Evolutionary conservation across 2,888 invertebrate species (phyloP).

Genomic region (Lochmaea capreae): DNA sequence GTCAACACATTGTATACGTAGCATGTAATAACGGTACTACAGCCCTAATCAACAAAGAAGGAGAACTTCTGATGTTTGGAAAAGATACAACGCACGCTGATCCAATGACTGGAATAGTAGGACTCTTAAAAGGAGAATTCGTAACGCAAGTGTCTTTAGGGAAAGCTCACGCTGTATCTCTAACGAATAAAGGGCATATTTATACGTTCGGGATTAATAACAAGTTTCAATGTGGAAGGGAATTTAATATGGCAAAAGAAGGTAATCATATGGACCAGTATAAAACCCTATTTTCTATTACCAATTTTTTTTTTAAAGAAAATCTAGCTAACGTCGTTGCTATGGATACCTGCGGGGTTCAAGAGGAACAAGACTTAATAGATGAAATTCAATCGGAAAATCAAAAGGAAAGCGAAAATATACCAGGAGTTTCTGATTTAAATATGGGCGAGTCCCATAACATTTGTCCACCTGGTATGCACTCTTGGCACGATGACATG

Average conservation of each 20-base stretch:
- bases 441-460: constrained; percentile 58
- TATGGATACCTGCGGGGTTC: constrained; percentile 70
- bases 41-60: constrained; percentile 90
- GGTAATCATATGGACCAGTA: constrained; percentile 58
- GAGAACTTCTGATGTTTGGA: constrained; percentile 92
- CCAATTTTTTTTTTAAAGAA: constrained; percentile 42
- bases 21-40: constrained; percentile 97
- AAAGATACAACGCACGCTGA: constrained; percentile 92
- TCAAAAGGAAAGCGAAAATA: constrained; percentile 70
- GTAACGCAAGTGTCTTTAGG: constrained; percentile 83
- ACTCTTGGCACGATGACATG: constrained; percentile 83
- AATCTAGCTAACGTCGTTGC: constrained; percentile 61
- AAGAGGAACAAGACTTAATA: constrained; percentile 67
- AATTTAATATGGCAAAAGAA: constrained; percentile 75
- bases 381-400: constrained; percentile 68
- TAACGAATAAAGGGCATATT: constrained; percentile 89
- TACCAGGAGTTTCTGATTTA: constrained; percentile 62
- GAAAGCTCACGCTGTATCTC: constrained; percentile 93
- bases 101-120: constrained; percentile 67
- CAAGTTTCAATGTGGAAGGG: constrained; percentile 96
- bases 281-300: background rate
- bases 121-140: constrained; percentile 62
- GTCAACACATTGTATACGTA: constrained; percentile 82
- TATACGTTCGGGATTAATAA: constrained; percentile 98
- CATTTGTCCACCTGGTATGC: constrained; percentile 76